Conservation (phyloP, 92 coral and sea anemone genomes). For the Porites lobata region DNA sequence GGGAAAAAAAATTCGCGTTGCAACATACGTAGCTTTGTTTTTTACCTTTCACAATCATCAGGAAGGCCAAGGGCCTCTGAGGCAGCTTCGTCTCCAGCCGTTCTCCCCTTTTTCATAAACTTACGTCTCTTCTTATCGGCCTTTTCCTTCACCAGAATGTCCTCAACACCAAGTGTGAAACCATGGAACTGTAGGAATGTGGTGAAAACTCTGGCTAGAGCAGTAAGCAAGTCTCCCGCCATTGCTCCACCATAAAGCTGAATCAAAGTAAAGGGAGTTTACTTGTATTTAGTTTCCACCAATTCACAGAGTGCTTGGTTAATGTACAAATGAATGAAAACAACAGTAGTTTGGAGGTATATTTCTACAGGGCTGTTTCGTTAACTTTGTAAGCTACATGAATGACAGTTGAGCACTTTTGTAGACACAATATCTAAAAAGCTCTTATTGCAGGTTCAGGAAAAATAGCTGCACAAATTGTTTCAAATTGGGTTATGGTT, state of each 20-base stretch:
- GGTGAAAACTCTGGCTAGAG: slow-evolving; percentile 95
- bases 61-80: slow-evolving; percentile 81
- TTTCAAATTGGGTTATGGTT: no score
- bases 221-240: slow-evolving; percentile 86
- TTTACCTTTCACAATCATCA: slow-evolving; percentile 83
- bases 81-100: slow-evolving; percentile 86
- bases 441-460: no score
- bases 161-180: slow-evolving; percentile 95
- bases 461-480: no score
- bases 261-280: not conserved
- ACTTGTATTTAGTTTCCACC: no score
- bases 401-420: no score
- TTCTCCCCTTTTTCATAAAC: slow-evolving; percentile 84
- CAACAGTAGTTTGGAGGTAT: no score
- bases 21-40: not conserved
- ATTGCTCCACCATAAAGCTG: slow-evolving; percentile 96
- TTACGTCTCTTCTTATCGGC: slow-evolving; percentile 89
- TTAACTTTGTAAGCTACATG: no score
- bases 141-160: slow-evolving; percentile 80
- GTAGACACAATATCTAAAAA: no score
- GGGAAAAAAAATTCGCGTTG: not conserved
- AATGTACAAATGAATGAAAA: no score
- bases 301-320: no score
- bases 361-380: no score
- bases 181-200: slow-evolving; percentile 92